These are phyloP conservation scores for Lordiphosa collinella DNA, from an alignment of 1,140 invertebrate species.

Conservation along the genomic window DNA sequence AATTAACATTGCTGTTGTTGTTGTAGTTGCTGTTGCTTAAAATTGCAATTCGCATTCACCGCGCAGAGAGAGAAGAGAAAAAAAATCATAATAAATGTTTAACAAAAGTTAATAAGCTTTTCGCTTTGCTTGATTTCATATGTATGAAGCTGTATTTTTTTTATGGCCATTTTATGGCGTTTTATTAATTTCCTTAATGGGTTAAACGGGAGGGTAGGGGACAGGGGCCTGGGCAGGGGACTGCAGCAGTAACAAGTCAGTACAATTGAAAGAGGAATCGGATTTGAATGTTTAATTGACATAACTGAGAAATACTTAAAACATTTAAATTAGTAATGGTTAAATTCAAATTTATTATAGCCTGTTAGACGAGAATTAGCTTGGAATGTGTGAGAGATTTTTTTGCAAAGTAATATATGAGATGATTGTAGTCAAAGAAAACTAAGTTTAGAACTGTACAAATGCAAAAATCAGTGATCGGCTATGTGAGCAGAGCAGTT, in stretches of 20 bases:
- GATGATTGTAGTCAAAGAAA: no score
- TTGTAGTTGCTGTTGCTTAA: constrained; percentile 16
- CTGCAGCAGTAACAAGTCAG: background rate
- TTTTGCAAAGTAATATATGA: no score
- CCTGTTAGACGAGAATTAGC: no score
- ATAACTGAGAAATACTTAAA: background rate
- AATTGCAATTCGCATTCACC: constrained; percentile 60
- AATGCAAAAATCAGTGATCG: no score
- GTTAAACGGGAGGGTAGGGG: constrained; percentile 1
- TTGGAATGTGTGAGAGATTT: no score
- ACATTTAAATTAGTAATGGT: no score
- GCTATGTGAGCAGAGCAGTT: no score
- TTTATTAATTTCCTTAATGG: constrained; percentile 66
- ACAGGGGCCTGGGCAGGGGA: background rate
- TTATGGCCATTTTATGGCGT: constrained; percentile 69
- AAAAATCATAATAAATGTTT: constrained; percentile 52
- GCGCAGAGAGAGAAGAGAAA: constrained; percentile 15
- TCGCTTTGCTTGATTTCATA: constrained; percentile 46
- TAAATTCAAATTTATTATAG: no score
- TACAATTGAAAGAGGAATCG: constrained; percentile 29
- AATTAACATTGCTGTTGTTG: constrained; percentile 58
- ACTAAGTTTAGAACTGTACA: no score
- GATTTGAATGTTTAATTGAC: constrained; percentile 25
- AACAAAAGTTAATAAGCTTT: constrained; percentile 50
- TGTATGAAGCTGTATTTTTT: constrained; percentile 47